Evolutionary conservation across 1,140 invertebrate species (phyloP), one percentile per base, ranked within the genome.

Genomic region (Polypedilum vanderplanki): DNA sequence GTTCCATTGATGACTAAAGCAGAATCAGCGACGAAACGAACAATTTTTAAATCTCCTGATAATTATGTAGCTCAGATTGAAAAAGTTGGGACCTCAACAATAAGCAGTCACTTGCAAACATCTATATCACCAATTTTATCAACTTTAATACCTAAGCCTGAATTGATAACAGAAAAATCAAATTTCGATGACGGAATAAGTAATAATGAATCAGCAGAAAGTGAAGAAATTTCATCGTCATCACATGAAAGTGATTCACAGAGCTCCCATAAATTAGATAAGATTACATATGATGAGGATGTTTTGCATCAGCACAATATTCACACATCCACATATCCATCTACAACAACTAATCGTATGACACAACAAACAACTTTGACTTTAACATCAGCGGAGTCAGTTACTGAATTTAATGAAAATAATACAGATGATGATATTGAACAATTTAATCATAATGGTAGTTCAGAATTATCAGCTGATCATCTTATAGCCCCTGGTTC

Each of bases 191-290:
- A 33, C 5, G 20, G 65, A 70, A 70, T 22, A n/a, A 9, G 15
- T n/a, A 15, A 57, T n/a, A 57, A 57, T 57, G 46, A 57, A n/a
- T 57, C 46, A 12, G 65, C 46, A 12, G 65, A 70, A 70, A 70
- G 65, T 70, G 65, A 18, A 8, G 65, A 70, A 70, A 57, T 57
- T 12, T 15, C 46, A 17, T 12, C 3, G n/a, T 20, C 17, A 18
- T 70, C 65, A 10, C 65, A 22, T 70, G 65, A 70, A 20, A 70
- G 8, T 70, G 65, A 18, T 20, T 18, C 65, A 12, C 17, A 22
- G 7, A 20, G 18, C 10, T 20, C 15, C 4, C n/a, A 70, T 20
- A 70, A 70, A 70, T 22, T 18, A 18, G 65, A 70, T 10, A 70
- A 70, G 20, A 70, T 70, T 0, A 20, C 15, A 2, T 18, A 20